These are phyloP conservation scores for Eurytoma californica DNA, from an alignment of 2,888 invertebrate genomes.

Conservation along the genomic window DNA sequence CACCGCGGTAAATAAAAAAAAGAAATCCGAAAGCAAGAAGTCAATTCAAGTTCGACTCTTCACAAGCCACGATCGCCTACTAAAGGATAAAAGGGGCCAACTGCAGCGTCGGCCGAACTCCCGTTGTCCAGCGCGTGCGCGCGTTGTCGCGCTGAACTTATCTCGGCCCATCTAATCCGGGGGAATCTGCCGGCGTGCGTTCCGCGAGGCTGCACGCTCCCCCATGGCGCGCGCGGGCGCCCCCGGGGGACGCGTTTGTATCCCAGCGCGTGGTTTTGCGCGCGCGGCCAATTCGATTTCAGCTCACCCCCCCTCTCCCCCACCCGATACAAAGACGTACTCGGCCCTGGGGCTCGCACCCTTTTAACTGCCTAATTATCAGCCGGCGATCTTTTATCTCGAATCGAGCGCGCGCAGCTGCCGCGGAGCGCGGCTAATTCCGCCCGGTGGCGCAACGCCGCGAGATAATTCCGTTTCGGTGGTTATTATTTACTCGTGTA, in stretches of 20 bases:
- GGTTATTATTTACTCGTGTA: background rate
- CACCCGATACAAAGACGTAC: background rate
- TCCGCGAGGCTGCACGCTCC: background rate
- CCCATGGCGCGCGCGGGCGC: background rate
- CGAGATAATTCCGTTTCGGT: slow-evolving; percentile 20
- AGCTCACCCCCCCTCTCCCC: background rate
- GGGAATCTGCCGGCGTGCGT: slow-evolving; percentile 4
- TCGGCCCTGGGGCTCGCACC: background rate
- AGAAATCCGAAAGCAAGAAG: no score
- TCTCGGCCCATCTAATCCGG: slow-evolving; percentile 47
- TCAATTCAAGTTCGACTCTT: no score
- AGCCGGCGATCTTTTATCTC: slow-evolving; percentile 48
- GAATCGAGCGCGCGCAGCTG: slow-evolving; percentile 7
- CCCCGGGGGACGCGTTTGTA: slow-evolving; percentile 51
- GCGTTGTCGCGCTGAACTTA: slow-evolving; percentile 38
- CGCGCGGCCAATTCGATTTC: slow-evolving; percentile 41
- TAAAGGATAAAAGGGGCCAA: no score
- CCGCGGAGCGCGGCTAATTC: slow-evolving; percentile 13
- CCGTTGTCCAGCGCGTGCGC: background rate
- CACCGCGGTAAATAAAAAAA: no score
- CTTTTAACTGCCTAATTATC: slow-evolving; percentile 50
- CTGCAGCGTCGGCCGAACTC: background rate
- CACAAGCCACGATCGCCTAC: no score
- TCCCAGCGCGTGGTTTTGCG: slow-evolving; percentile 37
- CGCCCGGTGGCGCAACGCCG: background rate